These are phyloP conservation scores for Cryptotermes secundus DNA, from an alignment of 1,140 invertebrate species.

Conservation along the genomic window DNA sequence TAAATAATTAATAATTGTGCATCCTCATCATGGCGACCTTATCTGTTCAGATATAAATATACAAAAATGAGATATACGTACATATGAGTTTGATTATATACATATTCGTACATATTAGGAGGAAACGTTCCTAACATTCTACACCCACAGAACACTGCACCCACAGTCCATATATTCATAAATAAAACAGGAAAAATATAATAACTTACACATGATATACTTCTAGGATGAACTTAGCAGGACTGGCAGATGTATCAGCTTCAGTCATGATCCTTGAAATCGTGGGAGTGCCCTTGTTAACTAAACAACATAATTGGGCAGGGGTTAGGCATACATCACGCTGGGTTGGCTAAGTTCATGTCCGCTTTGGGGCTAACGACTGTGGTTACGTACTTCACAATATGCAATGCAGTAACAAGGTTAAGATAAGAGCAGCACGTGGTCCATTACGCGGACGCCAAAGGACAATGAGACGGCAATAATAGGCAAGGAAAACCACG, in stretches of 20 bases:
- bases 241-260: background rate
- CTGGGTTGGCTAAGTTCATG: background rate
- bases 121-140: background rate
- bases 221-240: background rate
- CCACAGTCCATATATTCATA: background rate
- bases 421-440: background rate
- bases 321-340: background rate
- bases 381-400: background rate
- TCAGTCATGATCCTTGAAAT: background rate
- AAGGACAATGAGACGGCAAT: background rate
- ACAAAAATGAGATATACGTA: too few species aligned
- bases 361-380: background rate
- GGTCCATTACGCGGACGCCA: too few species aligned
- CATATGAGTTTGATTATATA: too few species aligned
- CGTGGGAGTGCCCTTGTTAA: background rate
- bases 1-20: too few species aligned
- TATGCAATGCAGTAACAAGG: background rate
- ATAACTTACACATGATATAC: background rate
- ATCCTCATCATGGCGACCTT: too few species aligned
- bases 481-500: too few species aligned
- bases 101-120: too few species aligned
- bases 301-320: background rate
- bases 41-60: too few species aligned
- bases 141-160: background rate
- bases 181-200: background rate